Conservation (phyloP, 2,888 invertebrate genomes). For the Sinopyrophorus schimmeli region DNA sequence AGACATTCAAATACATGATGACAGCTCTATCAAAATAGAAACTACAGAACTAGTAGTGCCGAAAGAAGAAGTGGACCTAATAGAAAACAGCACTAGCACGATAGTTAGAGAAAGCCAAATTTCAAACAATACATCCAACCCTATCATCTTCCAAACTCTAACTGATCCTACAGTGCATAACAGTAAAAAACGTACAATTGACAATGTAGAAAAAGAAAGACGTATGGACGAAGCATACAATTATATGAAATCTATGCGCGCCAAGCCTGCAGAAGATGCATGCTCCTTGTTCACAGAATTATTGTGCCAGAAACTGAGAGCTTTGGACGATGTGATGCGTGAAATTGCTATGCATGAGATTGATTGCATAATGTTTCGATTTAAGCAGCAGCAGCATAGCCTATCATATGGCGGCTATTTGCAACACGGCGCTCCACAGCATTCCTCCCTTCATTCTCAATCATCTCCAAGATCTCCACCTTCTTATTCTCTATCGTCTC, state of each 20-base stretch:
- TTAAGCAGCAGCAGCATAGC: slow-evolving; percentile 11
- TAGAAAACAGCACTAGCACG: slow-evolving; percentile 1
- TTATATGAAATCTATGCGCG: slow-evolving; percentile 11
- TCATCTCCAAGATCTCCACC: neutral
- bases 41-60: no score
- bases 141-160: slow-evolving; percentile 1
- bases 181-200: slow-evolving; percentile 1
- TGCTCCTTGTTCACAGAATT: slow-evolving; percentile 14
- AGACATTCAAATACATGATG: neutral
- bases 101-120: neutral
- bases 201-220: slow-evolving; percentile 1
- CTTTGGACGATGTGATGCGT: slow-evolving; percentile 11
- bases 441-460: neutral
- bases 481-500: neutral
- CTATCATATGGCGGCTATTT: neutral
- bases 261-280: slow-evolving; percentile 11
- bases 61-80: neutral
- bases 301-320: slow-evolving; percentile 13
- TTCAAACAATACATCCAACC: slow-evolving; percentile 1
- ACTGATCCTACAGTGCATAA: neutral
- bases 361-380: slow-evolving; percentile 14
- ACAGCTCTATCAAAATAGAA: neutral
- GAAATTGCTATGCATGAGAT: slow-evolving; percentile 17
- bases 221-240: slow-evolving; percentile 19
- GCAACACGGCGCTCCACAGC: neutral